phyloP scores from a whole-genome alignment of 1,140 invertebrate genomes.

The Macrosteles quadrilineatus region DNA sequence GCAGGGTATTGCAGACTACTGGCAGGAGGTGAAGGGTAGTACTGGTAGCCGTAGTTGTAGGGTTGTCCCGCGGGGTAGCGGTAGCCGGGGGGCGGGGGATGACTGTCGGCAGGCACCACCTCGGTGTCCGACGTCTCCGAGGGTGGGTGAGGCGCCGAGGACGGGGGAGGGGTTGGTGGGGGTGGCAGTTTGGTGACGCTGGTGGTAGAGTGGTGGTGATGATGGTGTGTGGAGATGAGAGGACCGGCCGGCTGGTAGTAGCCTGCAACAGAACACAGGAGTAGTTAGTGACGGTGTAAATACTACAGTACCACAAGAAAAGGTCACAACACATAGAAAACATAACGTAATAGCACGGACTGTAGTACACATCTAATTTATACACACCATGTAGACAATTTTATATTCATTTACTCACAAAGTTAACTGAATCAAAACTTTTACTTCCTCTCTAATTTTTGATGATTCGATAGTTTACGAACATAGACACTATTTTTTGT shows the following conservation, averaged over 20 bases:
- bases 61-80: slow-evolving; percentile 22
- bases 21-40: slow-evolving; percentile 42
- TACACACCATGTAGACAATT: too few species aligned
- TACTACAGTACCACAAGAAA: neutral
- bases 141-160: slow-evolving; percentile 43
- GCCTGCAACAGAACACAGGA: slow-evolving; percentile 58
- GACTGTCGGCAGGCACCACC: slow-evolving; percentile 50
- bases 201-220: slow-evolving; percentile 44
- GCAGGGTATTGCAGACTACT: slow-evolving; percentile 47
- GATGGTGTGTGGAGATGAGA: slow-evolving; percentile 67
- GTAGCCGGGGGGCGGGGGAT: slow-evolving; percentile 43
- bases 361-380: too few species aligned
- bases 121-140: slow-evolving; percentile 53
- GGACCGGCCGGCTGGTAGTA: slow-evolving; percentile 87
- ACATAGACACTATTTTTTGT: too few species aligned
- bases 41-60: slow-evolving; percentile 34
- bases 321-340: too few species aligned
- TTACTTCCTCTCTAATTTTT: too few species aligned
- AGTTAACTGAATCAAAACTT: too few species aligned
- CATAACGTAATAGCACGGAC: too few species aligned
- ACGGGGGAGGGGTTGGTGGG: slow-evolving; percentile 35
- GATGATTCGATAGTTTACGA: too few species aligned
- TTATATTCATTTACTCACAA: too few species aligned
- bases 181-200: slow-evolving; percentile 49
- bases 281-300: slow-evolving; percentile 8